Evolutionary conservation across 2,888 invertebrate species (phyloP).

Genomic region (Eilema griseolum): DNA sequence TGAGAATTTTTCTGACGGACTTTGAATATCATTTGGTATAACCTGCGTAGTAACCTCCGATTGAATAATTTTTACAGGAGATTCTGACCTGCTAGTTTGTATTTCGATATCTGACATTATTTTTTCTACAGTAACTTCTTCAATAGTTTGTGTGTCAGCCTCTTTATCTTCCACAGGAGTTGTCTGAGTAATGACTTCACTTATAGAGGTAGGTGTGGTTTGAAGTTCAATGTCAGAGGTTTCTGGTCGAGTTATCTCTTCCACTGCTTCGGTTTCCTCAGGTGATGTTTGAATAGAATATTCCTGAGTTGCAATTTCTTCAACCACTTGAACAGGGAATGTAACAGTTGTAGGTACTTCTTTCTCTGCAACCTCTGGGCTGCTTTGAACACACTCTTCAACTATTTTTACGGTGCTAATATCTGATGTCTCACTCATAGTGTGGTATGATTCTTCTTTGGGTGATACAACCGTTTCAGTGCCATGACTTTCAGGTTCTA

Average conservation of each 20-base stretch:
- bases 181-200: constrained; percentile 88
- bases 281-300: constrained; percentile 88
- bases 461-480: constrained; percentile 84
- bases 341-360: constrained; percentile 86
- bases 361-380: constrained; percentile 76
- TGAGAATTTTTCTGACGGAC: constrained; percentile 80
- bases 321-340: constrained; percentile 87
- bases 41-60: constrained; percentile 87
- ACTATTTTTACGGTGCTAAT: constrained; percentile 89
- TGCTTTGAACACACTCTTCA: constrained; percentile 88
- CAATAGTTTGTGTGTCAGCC: constrained; percentile 76
- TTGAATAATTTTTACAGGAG: constrained; percentile 71
- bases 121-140: constrained; percentile 71
- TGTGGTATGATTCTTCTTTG: constrained; percentile 87
- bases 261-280: constrained; percentile 76
- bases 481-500: constrained; percentile 76
- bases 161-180: constrained; percentile 81
- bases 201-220: constrained; percentile 83
- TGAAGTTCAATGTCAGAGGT: constrained; percentile 80
- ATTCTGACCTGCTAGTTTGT: constrained; percentile 76
- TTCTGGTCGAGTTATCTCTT: constrained; percentile 64
- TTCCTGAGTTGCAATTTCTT: constrained; percentile 87
- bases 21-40: constrained; percentile 71
- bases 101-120: constrained; percentile 74
- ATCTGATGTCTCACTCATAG: constrained; percentile 87